These are phyloP conservation scores for Hypanus sabinus DNA, from an alignment of 2,113 vertebrate genomes.

Conservation along the genomic window DNA sequence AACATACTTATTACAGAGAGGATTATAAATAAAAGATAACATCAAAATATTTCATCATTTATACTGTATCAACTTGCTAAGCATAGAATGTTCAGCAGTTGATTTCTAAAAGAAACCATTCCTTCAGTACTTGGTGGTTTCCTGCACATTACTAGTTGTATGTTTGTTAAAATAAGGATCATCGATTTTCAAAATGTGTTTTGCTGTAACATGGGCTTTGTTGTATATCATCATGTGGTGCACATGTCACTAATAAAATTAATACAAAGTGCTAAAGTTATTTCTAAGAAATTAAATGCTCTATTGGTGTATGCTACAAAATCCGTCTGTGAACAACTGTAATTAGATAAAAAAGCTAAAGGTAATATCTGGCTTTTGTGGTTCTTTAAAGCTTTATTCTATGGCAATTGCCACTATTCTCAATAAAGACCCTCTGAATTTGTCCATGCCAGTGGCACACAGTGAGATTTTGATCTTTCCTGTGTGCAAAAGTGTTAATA, in stretches of 20 bases:
- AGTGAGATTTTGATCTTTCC: not conserved
- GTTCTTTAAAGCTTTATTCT: conserved; percentile 14
- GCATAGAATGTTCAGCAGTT: conserved; percentile 16
- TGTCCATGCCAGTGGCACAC: not conserved
- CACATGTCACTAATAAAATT: conserved; percentile 33
- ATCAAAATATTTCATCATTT: conserved; percentile 37
- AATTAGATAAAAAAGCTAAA: not conserved
- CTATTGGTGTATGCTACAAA: conserved; percentile 26
- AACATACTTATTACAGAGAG: conserved; percentile 31
- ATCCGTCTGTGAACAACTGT: not conserved
- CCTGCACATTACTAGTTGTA: conserved; percentile 27
- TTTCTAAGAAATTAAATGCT: conserved; percentile 32
- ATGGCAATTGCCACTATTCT: not conserved
- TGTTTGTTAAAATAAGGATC: conserved; percentile 32
- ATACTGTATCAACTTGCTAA: conserved; percentile 30
- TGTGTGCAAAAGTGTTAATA: not conserved
- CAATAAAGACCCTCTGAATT: not conserved
- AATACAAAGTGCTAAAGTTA: conserved; percentile 22
- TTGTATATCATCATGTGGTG: conserved; percentile 32
- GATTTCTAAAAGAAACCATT: not conserved
- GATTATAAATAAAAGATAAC: conserved; percentile 36
- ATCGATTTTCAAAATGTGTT: conserved; percentile 28
- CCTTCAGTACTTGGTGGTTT: not conserved
- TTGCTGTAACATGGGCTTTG: conserved; percentile 35
- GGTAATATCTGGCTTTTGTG: conserved; percentile 20